These are phyloP conservation scores for Hepsetus odoe DNA, from an alignment of 2,113 vertebrate genomes.

Conservation along the genomic window DNA sequence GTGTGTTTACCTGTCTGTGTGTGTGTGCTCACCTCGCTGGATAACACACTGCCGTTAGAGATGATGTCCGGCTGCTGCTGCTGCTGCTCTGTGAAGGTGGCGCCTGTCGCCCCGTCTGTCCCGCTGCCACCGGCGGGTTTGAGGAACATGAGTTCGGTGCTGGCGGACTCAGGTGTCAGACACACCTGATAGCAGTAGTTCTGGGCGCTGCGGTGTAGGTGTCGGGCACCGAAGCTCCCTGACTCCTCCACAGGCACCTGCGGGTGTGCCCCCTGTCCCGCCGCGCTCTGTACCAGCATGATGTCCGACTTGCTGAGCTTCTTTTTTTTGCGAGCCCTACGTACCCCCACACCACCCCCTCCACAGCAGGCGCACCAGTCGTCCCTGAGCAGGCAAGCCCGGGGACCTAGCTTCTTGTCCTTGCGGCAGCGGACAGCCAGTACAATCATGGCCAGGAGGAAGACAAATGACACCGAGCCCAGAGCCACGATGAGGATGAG, in stretches of 20 bases:
- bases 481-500: conserved; percentile 96
- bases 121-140: conserved; percentile 94
- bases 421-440: conserved; percentile 94
- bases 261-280: conserved; percentile 73
- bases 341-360: conserved; percentile 55
- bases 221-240: conserved; percentile 87
- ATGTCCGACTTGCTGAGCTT: conserved; percentile 98
- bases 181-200: conserved; percentile 99
- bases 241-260: conserved; percentile 88
- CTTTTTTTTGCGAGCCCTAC: conserved; percentile 68
- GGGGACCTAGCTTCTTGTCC: conserved; percentile 92
- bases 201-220: conserved; percentile 81
- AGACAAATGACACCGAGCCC: conserved; percentile 93
- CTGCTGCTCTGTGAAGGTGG: conserved; percentile 92
- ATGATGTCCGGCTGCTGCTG: conserved; percentile 97
- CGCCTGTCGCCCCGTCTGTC: conserved; percentile 89
- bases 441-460: conserved; percentile 95
- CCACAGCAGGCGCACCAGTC: conserved; percentile 70
- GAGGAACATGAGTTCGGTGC: conserved; percentile 98
- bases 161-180: conserved; percentile 97
- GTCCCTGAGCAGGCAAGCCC: conserved; percentile 80
- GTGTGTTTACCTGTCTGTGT: no score
- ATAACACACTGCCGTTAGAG: conserved; percentile 95
- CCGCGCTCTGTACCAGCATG: conserved; percentile 92
- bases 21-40: conserved; percentile 85